A percentile compares a stretch with the other conserved stretches of the same genome.
Conservation (phyloP, 37 sponge, comb jelly and placozoan genomes). For the Hexactinellida sp. region DNA sequence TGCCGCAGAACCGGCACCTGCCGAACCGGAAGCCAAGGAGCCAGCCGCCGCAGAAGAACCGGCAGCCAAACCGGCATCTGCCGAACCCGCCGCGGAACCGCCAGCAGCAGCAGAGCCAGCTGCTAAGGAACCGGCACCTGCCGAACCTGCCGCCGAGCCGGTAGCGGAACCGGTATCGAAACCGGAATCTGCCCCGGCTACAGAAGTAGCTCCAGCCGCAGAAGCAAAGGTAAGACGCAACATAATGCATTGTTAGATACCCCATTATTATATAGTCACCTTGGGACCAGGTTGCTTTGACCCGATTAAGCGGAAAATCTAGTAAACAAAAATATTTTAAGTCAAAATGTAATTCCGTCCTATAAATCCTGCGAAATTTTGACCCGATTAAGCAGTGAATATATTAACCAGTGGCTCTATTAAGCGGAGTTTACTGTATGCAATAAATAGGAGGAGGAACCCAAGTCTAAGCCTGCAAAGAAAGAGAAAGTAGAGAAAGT, state of each 20-base stretch:
- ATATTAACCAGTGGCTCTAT: too few relatives aligned
- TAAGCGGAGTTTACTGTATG: too few relatives aligned
- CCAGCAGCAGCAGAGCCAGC: neutral
- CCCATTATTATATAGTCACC: too few relatives aligned
- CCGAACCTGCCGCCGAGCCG: neutral
- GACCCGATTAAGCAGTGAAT: too few relatives aligned
- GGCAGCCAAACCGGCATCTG: neutral
- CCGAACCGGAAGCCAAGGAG: neutral
- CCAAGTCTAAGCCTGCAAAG: neutral
- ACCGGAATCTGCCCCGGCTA: neutral
- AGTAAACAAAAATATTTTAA: too few relatives aligned
- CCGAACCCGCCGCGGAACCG: neutral
- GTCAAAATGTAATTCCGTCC: too few relatives aligned
- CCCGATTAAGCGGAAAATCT: too few relatives aligned
- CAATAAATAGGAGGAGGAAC: neutral
- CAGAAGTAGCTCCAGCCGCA: neutral
- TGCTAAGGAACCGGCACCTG: neutral
- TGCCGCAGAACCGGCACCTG: neutral
- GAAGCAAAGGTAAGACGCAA: neutral
- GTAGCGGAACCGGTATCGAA: neutral
- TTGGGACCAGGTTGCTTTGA: too few relatives aligned
- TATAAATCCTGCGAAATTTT: too few relatives aligned
- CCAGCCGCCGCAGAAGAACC: neutral
- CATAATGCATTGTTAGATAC: too few relatives aligned
- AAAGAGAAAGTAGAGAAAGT: neutral